These are phyloP conservation scores for Dasysyrphus albostriatus DNA, from an alignment of 2,888 invertebrate species.

Conservation along the genomic window DNA sequence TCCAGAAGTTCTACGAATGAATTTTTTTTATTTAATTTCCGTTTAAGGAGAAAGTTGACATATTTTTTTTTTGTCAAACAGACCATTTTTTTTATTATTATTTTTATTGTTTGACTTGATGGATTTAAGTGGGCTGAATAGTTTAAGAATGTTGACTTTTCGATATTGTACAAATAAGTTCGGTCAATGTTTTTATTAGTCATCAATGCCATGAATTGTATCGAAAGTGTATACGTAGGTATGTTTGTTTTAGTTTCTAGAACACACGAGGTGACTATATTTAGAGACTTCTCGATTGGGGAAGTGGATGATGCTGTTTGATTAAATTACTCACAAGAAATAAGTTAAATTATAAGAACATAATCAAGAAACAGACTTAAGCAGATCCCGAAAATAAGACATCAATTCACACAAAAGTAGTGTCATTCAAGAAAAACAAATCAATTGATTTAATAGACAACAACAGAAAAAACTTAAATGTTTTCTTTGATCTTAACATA, in stretches of 20 bases:
- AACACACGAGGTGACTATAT: slow-evolving; percentile 1
- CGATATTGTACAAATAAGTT: slow-evolving; percentile 55
- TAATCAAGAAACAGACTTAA: not conserved
- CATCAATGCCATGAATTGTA: slow-evolving; percentile 43
- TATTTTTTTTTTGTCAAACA: slow-evolving; percentile 29
- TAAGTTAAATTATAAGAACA: not conserved
- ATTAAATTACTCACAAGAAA: not conserved
- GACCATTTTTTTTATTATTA: not conserved
- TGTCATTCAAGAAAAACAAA: not conserved
- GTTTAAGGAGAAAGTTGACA: slow-evolving; percentile 65
- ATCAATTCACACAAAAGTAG: not conserved
- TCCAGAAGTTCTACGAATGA: slow-evolving; percentile 42
- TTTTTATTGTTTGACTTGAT: slow-evolving; percentile 4
- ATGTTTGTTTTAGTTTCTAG: slow-evolving; percentile 21
- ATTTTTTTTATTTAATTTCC: slow-evolving; percentile 33
- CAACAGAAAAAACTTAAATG: too few relatives aligned
- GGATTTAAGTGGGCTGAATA: slow-evolving; percentile 48
- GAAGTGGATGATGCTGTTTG: not conserved
- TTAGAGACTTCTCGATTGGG: not conserved
- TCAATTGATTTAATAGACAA: too few relatives aligned
- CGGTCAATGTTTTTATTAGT: slow-evolving; percentile 43
- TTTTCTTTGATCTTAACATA: too few relatives aligned
- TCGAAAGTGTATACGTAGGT: not conserved
- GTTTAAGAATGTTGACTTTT: slow-evolving; percentile 67
- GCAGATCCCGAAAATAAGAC: not conserved